Base-by-base conservation (phyloP, 1,140 invertebrate genomes). In the Eufriesea mexicana region DNA sequence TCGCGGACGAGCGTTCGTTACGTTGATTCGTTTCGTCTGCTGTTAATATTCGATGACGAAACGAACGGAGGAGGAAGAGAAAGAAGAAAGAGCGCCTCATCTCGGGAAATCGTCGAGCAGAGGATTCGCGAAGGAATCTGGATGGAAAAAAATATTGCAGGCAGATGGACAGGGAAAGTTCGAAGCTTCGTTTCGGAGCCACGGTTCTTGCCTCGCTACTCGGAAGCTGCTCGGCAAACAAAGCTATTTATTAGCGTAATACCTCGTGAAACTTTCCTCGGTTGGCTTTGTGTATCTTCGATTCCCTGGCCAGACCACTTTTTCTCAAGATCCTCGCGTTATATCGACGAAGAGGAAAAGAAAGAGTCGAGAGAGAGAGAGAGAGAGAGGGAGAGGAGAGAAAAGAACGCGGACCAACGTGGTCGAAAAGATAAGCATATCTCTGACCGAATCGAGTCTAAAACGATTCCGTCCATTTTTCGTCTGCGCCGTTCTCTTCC, bases 211-310 rank as follows among this genome's bases (percentile, higher is more conserved):
- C 28, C 49, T 88, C 84, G 87, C 84, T 86, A 84, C 35, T 35
- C 66, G 79, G 88, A 91, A 91, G 89, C 86, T 83, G 75, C 82
- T 87, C 66, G 89, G 88, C 91, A 92, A 93, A 93, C 90, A 92
- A 91, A 91, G 87, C 88, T 90, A 92, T 92, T 90, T 92, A 90
- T 92, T 92, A 91, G 87, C 68, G 83, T 91, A 90, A 91, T 91
- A 88, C 61, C 76, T 72, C 51, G 57, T 70, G 42, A 81, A 89
- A 89, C 67, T 88, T 88, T 75, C 54, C 55, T 80, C 66, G 45
- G 51, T 61, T 82, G 51, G 55, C 57, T 67, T 35, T 70, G 62
- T 66, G 55, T 77, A 79, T 62, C 45, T 35, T 76, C 45, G 57
- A 49, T 57, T 68, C n/a, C 18, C 57, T 12, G 25, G n/a, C 51